phyloP scores from a whole-genome alignment of 2,113 vertebrate genomes.

The Rhineura floridana region DNA sequence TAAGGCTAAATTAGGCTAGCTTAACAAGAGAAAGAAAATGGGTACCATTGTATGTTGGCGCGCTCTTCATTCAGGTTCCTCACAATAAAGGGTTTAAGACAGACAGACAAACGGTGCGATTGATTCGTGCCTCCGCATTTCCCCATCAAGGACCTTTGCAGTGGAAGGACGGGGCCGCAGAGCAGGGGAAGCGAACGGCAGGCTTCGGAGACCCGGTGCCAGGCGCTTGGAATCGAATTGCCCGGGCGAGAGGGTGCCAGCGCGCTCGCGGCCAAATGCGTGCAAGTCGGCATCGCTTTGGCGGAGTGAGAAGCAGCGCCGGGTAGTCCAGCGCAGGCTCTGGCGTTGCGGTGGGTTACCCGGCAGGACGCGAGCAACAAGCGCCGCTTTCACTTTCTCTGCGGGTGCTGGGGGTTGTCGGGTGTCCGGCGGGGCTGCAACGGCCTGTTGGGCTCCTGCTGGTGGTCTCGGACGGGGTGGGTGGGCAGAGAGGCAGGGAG shows the following conservation, averaged over 20 bases:
- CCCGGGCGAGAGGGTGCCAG: not conserved
- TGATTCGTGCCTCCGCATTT: slow-evolving; percentile 64
- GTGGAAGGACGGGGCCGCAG: slow-evolving; percentile 61
- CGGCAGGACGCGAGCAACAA: slow-evolving; percentile 69
- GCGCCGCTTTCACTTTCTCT: slow-evolving; percentile 53
- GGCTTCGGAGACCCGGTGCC: slow-evolving; percentile 65
- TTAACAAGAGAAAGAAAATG: slow-evolving; percentile 38
- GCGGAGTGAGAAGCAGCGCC: slow-evolving; percentile 56
- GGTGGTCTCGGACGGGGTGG: slow-evolving; percentile 42
- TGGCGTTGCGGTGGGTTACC: slow-evolving; percentile 60
- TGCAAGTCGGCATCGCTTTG: slow-evolving; percentile 66
- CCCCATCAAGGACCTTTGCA: slow-evolving; percentile 67
- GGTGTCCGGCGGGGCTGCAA: slow-evolving; percentile 59
- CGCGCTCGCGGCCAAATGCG: slow-evolving; percentile 50
- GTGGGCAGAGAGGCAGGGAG: slow-evolving; percentile 31
- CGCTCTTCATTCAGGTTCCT: slow-evolving; percentile 56
- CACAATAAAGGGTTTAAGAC: slow-evolving; percentile 58
- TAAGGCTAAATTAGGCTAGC: slow-evolving; percentile 64
- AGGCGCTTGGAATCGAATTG: slow-evolving; percentile 60
- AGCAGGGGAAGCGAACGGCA: slow-evolving; percentile 45
- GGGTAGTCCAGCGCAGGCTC: slow-evolving; percentile 51
- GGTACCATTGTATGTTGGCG: slow-evolving; percentile 35
- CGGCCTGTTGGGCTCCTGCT: slow-evolving; percentile 45
- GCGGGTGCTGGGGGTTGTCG: slow-evolving; percentile 50
- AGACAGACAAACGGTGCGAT: slow-evolving; percentile 65